phyloP scores from a whole-genome alignment of 1,140 invertebrate genomes.

The Ericerus pela region DNA sequence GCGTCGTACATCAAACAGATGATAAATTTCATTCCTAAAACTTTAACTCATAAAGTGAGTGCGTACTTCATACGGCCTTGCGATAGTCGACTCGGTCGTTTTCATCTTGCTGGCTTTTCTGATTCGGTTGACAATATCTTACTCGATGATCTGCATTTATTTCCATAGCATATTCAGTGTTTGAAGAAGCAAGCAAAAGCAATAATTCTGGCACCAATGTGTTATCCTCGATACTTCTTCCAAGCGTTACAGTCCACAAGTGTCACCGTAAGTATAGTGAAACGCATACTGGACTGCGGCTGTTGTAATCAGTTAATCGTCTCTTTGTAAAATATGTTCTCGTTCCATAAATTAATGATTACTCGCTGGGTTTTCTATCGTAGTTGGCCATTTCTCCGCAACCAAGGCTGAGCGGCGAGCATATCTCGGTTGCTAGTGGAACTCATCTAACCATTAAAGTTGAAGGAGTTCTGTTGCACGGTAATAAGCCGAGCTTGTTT shows the following conservation, averaged over 20 bases:
- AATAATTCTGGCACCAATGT: conserved; percentile 47
- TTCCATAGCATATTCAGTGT: conserved; percentile 40
- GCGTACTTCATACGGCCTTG: too few species aligned
- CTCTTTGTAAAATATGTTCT: too few species aligned
- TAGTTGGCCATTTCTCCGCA: conserved; percentile 70
- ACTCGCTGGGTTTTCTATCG: too few species aligned
- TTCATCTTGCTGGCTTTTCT: too few species aligned
- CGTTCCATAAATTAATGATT: too few species aligned
- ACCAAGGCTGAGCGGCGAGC: conserved; percentile 57
- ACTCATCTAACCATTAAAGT: conserved; percentile 70
- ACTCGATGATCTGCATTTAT: conserved; percentile 9
- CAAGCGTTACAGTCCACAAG: conserved; percentile 66
- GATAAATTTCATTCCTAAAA: conserved; percentile 19
- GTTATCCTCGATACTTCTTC: conserved; percentile 74
- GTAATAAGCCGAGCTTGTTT: conserved; percentile 45
- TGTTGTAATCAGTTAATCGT: too few species aligned
- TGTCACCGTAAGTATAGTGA: conserved; percentile 13
- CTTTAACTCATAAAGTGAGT: conserved; percentile 22
- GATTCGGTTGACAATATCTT: too few species aligned
- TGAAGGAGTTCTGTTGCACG: conserved; percentile 70
- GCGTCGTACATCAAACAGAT: conserved; percentile 35
- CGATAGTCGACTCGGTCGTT: too few species aligned
- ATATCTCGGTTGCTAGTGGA: conserved; percentile 55
- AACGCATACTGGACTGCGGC: too few species aligned
- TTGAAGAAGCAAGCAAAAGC: conserved; percentile 48